phyloP scores from a whole-genome alignment of 1,140 invertebrate species.

The Scaptomyza hsui region DNA sequence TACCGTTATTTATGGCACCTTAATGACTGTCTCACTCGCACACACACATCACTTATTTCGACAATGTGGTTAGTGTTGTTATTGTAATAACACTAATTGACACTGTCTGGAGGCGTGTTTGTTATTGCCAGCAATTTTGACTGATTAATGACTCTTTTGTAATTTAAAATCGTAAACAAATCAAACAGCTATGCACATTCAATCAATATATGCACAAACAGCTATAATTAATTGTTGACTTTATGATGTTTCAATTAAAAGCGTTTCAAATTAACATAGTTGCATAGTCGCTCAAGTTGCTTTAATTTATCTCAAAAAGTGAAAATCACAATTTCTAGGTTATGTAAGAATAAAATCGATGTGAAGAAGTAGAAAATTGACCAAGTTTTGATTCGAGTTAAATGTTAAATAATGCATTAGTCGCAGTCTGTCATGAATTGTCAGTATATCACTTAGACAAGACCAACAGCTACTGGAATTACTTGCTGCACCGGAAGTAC shows the following conservation, averaged over 20 bases:
- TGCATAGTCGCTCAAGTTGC: conserved; percentile 21
- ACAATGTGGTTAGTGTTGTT: conserved; percentile 18
- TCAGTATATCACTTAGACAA: conserved; percentile 9
- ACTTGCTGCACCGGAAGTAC: conserved; percentile 42
- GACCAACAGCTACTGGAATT: conserved; percentile 3
- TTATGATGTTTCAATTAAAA: conserved; percentile 58
- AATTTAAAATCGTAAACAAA: conserved; percentile 54
- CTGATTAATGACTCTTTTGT: conserved; percentile 56
- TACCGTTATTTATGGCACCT: conserved; percentile 23
- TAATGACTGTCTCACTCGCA: conserved; percentile 14
- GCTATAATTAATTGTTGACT: conserved; percentile 46
- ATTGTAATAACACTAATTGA: conserved; percentile 29
- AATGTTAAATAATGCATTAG: conserved; percentile 54
- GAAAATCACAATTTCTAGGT: conserved; percentile 10
- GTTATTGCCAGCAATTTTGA: conserved; percentile 60
- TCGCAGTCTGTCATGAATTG: conserved; percentile 24
- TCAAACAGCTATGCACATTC: conserved; percentile 22
- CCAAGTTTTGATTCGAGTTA: conserved; percentile 5
- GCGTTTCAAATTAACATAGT: conserved; percentile 44
- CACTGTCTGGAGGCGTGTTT: conserved; percentile 42
- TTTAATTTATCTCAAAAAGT: conserved; percentile 39
- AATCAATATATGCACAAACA: conserved; percentile 21
- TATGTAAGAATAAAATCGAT: not conserved
- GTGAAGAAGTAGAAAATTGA: not conserved
- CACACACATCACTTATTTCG: conserved; percentile 5